These are phyloP conservation scores for Lasioglossum calceatum DNA, from an alignment of 2,888 invertebrate genomes.

Conservation along the genomic window DNA sequence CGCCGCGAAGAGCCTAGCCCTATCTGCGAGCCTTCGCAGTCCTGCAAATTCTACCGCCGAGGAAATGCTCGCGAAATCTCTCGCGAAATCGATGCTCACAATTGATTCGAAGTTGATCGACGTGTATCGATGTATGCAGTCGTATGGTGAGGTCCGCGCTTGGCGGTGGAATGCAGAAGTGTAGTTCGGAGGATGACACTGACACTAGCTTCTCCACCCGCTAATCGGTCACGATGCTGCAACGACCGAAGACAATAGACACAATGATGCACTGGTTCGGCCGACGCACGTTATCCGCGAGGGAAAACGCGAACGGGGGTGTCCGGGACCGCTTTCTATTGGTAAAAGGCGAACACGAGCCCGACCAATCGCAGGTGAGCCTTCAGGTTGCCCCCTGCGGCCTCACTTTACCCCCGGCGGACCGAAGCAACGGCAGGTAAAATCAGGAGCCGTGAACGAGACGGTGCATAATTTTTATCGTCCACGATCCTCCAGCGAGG, in stretches of 20 bases:
- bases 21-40: not conserved
- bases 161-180: not conserved
- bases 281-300: conserved; percentile 70
- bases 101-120: not conserved
- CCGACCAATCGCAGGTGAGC: conserved; percentile 77
- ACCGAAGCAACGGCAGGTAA: conserved; percentile 72
- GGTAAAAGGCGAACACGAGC: conserved; percentile 71
- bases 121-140: not conserved
- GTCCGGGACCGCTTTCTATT: conserved; percentile 76
- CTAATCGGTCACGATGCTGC: conserved; percentile 74
- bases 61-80: not conserved
- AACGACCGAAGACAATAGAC: conserved; percentile 78
- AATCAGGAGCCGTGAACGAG: conserved; percentile 69
- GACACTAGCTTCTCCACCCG: conserved; percentile 21
- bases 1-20: conserved; percentile 36
- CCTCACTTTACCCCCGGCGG: conserved; percentile 64
- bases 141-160: no score
- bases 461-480: conserved; percentile 33
- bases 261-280: conserved; percentile 80
- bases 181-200: not conserved
- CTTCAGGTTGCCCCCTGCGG: conserved; percentile 69
- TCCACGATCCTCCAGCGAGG: not conserved
- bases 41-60: not conserved
- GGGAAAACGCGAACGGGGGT: conserved; percentile 72
- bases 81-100: not conserved